These are phyloP conservation scores for Gymnoscopelus microlampas DNA, from an alignment of 2,797 vertebrate genomes.

Conservation along the genomic window DNA sequence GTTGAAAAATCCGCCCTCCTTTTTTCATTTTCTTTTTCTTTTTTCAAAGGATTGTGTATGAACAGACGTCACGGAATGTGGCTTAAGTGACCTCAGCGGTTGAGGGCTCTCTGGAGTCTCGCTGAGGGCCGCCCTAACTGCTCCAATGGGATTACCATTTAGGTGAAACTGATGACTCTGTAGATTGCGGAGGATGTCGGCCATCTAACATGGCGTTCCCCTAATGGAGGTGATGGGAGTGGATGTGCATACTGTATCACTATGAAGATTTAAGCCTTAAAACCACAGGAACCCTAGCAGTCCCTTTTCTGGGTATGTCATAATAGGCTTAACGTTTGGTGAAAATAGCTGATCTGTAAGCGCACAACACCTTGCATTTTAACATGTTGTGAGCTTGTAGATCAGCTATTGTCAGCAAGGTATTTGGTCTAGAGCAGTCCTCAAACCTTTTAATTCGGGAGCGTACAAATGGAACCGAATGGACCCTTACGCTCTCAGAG, in stretches of 20 bases:
- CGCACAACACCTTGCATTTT: too few relatives aligned
- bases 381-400: background rate
- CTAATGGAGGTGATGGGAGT: slow-evolving; percentile 65
- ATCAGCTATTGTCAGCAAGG: too few relatives aligned
- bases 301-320: background rate
- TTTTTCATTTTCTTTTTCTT: too few relatives aligned
- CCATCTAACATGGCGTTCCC: slow-evolving; percentile 31
- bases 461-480: background rate
- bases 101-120: slow-evolving; percentile 27
- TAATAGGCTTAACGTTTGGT: too few relatives aligned
- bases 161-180: slow-evolving; percentile 61
- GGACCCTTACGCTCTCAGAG: too few relatives aligned
- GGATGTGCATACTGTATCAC: slow-evolving; percentile 37
- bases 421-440: too few relatives aligned
- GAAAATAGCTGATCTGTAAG: too few relatives aligned
- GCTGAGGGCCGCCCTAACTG: slow-evolving; percentile 27
- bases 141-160: slow-evolving; percentile 57
- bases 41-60: background rate
- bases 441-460: background rate
- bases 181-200: slow-evolving; percentile 44
- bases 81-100: slow-evolving; percentile 21
- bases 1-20: too few relatives aligned
- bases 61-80: slow-evolving; percentile 13
- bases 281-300: slow-evolving; percentile 35
- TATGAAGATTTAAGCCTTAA: slow-evolving; percentile 51